Evolutionary conservation across 2,797 vertebrate species (phyloP), one percentile per base, ranked within the genome.

Genomic region (Coilia nasus): DNA sequence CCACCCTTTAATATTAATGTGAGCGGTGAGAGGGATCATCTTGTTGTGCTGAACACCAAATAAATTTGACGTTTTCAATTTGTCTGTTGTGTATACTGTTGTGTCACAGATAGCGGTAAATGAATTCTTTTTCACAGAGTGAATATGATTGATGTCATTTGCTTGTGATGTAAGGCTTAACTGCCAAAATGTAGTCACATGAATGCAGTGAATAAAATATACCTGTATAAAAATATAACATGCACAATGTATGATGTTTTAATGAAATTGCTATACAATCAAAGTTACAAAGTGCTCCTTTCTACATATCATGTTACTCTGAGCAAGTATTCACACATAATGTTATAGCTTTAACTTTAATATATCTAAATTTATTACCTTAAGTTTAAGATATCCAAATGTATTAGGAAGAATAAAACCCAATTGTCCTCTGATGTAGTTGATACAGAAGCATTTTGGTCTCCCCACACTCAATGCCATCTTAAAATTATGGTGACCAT

Each of bases 1-100:
- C 84, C 89, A 85, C 67, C 82, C 17, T 90, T 84, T 87, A 91
- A 86, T 84, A 88, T 90, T 89, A 89, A 91, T 91, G 89, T 88
- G 83, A 86, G 80, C 17, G 35, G 35, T 47, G 54, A 81, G 57
- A 67, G 47, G 19, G 46, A 47, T 35, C n/a, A 25, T 71, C 59
- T 15, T 41, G 17, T 62, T 46, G 11, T 57, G 21, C 54, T 80
- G 81, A 41, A 50, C 46, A 50, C 81, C 54, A 75, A 75, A 75
- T 75, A 15, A 35, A 75, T 9, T 64, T 75, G 67, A 75, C 14
- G 67, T 14, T 41, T 28, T 75, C 28, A 35, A 75, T 41, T 71
- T 75, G 67, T 17, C 25, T 31, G 25, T 54, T 54, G 50, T 54
- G 50, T 71, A 62, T 23, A 62, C 50, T 54, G 57, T 21, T 19